phyloP scores from a whole-genome alignment of 2,888 invertebrate species.

The Carterocephalus palaemon region DNA sequence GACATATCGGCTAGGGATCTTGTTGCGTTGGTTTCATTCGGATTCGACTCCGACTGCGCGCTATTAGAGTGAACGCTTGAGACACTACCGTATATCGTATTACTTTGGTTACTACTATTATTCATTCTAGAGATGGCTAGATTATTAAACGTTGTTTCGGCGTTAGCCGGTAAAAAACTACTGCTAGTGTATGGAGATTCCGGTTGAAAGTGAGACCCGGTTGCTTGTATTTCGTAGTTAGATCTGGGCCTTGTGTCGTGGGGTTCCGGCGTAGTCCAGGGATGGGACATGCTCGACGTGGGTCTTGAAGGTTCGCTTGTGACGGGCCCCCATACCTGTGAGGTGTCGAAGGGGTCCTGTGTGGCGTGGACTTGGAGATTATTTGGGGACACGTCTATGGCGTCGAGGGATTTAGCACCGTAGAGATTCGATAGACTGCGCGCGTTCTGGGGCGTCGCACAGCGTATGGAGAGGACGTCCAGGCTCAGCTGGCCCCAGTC shows the following conservation, averaged over 20 bases:
- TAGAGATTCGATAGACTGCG: constrained; percentile 49
- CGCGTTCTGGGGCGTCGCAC: constrained; percentile 39
- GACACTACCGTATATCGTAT: constrained; percentile 40
- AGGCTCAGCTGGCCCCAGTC: constrained; percentile 65
- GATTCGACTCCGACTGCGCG: constrained; percentile 41
- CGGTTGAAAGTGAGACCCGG: constrained; percentile 36
- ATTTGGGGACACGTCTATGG: constrained; percentile 41
- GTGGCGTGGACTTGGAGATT: constrained; percentile 33
- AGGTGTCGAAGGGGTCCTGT: constrained; percentile 62
- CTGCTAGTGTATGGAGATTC: constrained; percentile 55
- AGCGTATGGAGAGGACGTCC: constrained; percentile 60
- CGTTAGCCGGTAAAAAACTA: not conserved
- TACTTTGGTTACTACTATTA: constrained; percentile 47
- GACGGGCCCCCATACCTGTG: constrained; percentile 56
- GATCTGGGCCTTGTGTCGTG: constrained; percentile 33
- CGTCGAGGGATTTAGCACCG: constrained; percentile 67
- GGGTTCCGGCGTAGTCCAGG: constrained; percentile 55
- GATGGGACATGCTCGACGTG: too few relatives aligned
- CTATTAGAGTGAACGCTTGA: constrained; percentile 43
- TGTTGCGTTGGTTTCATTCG: constrained; percentile 37
- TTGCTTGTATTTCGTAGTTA: constrained; percentile 40
- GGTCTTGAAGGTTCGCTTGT: too few relatives aligned
- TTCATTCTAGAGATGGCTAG: constrained; percentile 40
- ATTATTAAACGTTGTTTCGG: constrained; percentile 30
- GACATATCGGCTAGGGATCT: constrained; percentile 58